A percentile compares a stretch with the other conserved stretches of the same genome.
Conservation (phyloP, 2,797 vertebrate genomes). For the Pachyuromys duprasi region DNA sequence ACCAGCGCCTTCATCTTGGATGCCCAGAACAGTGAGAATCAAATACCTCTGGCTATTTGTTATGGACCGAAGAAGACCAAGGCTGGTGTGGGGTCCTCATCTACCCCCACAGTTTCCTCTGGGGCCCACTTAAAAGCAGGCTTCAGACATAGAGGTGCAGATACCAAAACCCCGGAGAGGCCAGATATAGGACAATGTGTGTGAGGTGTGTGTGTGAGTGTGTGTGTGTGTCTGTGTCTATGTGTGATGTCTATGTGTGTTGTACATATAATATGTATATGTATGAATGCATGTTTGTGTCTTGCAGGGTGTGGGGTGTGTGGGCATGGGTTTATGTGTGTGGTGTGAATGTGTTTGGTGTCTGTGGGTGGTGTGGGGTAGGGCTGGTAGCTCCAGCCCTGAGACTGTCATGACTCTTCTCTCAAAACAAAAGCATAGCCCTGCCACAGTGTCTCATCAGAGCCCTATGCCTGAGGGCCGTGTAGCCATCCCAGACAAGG, state of each 20-base stretch:
- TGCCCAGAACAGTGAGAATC: neutral
- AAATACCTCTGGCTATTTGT: neutral
- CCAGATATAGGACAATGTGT: neutral
- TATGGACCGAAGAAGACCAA: neutral
- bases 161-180: neutral
- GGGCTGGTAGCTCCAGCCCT: neutral
- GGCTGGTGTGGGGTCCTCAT: too few relatives aligned
- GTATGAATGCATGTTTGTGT: neutral
- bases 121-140: neutral
- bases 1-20: neutral
- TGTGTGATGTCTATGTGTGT: neutral
- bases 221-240: neutral
- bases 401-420: neutral
- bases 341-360: neutral
- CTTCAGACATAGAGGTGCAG: neutral
- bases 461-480: neutral
- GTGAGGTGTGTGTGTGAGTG: neutral
- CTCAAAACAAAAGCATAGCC: neutral
- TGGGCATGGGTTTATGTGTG: neutral
- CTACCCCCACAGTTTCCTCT: too few relatives aligned
- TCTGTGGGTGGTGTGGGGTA: neutral
- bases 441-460: neutral
- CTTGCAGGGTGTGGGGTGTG: neutral
- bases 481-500: neutral
- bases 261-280: neutral